Evolutionary conservation across 2,113 vertebrate genomes (phyloP).

Genomic region (Apteryx owenii): DNA sequence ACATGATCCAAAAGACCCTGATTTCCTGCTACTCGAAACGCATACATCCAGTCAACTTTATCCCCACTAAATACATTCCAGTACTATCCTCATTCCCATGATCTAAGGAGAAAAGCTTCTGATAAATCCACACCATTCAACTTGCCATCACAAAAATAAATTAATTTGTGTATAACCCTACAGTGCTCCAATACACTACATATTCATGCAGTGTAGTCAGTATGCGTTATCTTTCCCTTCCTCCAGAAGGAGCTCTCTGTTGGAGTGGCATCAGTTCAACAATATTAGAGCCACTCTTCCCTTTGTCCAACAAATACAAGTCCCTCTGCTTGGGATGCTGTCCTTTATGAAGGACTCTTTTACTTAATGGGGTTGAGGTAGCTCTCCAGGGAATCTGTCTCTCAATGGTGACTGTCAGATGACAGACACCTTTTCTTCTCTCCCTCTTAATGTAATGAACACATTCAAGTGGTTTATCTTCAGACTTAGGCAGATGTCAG

Average conservation of each 20-base stretch:
- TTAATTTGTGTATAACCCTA: not conserved
- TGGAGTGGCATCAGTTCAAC: not conserved
- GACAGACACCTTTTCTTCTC: not conserved
- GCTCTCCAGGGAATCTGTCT: not conserved
- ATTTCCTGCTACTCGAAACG: not conserved
- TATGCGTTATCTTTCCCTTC: not conserved
- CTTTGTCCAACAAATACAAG: not conserved
- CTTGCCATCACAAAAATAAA: not conserved
- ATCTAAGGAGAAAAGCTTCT: not conserved
- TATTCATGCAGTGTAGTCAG: not conserved
- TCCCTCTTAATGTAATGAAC: not conserved
- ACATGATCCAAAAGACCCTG: not conserved
- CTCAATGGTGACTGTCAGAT: not conserved
- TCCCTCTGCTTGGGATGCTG: not conserved
- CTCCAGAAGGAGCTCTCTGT: not conserved
- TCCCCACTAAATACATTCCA: not conserved
- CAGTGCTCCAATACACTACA: not conserved
- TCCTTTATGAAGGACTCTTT: not conserved
- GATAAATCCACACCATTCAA: not conserved
- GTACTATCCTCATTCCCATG: not conserved
- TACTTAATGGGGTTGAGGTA: not conserved
- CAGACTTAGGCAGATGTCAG: not conserved
- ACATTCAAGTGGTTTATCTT: not conserved
- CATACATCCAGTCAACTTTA: not conserved
- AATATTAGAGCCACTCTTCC: not conserved